phyloP scores from a whole-genome alignment of 2,888 invertebrate genomes.

The Micropterix aruncella region DNA sequence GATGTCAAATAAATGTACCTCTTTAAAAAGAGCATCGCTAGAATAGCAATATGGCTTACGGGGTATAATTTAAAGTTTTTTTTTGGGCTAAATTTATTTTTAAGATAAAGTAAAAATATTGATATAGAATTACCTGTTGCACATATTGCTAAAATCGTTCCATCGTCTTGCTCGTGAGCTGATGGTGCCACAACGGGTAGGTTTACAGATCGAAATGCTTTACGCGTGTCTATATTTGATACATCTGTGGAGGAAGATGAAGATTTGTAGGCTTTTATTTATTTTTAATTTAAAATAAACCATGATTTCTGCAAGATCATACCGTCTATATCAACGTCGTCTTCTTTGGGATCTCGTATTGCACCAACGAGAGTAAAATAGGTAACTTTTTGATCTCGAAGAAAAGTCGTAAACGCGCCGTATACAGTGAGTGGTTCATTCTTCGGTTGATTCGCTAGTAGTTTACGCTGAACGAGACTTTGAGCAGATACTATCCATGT shows the following conservation, averaged over 20 bases:
- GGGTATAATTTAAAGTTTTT: no score
- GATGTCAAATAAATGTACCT: no score
- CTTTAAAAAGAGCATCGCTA: no score
- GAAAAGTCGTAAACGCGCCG: conserved; percentile 72
- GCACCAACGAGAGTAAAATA: conserved; percentile 74
- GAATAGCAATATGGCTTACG: no score
- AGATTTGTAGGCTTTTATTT: no score
- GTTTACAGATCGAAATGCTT: conserved; percentile 30
- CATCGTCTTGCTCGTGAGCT: conserved; percentile 88
- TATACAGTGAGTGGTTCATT: conserved; percentile 63
- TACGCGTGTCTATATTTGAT: conserved; percentile 46
- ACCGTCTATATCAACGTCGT: conserved; percentile 53
- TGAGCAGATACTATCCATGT: conserved; percentile 90
- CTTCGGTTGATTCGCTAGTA: conserved; percentile 46
- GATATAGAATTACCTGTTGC: conserved; percentile 59
- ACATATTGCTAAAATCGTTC: conserved; percentile 74
- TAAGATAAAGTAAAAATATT: no score
- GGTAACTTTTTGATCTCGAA: conserved; percentile 57
- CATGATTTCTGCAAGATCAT: conserved; percentile 10
- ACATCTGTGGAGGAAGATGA: no score
- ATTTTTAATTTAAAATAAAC: no score
- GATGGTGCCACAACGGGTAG: conserved; percentile 40
- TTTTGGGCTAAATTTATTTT: no score
- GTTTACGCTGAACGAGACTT: conserved; percentile 55
- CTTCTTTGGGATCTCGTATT: conserved; percentile 25